These are phyloP conservation scores for Brachionus rubens DNA, from an alignment of 1,140 invertebrate species.

Conservation along the genomic window DNA sequence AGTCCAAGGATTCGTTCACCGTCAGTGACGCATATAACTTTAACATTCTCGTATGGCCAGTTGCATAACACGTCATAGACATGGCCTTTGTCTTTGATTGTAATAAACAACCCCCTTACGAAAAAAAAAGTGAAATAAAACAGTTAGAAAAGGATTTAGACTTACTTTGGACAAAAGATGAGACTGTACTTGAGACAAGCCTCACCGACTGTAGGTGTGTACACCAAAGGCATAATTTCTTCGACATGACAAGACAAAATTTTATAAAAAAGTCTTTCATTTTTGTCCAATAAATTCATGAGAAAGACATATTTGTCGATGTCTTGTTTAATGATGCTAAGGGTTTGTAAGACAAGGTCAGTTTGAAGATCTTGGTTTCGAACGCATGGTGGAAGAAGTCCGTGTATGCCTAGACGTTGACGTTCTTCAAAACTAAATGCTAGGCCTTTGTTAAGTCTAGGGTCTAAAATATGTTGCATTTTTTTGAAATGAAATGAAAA, in stretches of 20 bases:
- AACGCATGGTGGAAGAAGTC: slow-evolving; percentile 55
- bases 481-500: no score
- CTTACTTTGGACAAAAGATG: no score
- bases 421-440: slow-evolving; percentile 58
- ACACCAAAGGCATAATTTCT: slow-evolving; percentile 93
- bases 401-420: slow-evolving; percentile 59
- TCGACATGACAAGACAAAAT: slow-evolving; percentile 81
- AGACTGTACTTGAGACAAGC: slow-evolving; percentile 95
- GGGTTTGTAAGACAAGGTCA: slow-evolving; percentile 54
- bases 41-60: slow-evolving; percentile 85
- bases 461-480: neutral
- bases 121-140: no score
- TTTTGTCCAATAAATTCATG: slow-evolving; percentile 79
- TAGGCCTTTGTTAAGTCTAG: slow-evolving; percentile 51
- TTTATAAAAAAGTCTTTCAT: slow-evolving; percentile 85
- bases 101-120: slow-evolving; percentile 90
- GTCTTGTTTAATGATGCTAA: slow-evolving; percentile 49
- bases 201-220: slow-evolving; percentile 92
- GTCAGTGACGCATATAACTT: slow-evolving; percentile 66
- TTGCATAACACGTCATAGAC: slow-evolving; percentile 69
- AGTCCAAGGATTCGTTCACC: slow-evolving; percentile 59
- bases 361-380: slow-evolving; percentile 55
- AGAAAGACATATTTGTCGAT: slow-evolving; percentile 61
- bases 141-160: no score
- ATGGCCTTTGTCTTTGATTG: slow-evolving; percentile 91